Evolutionary conservation across 23 tunicate genomes (phyloP), one percentile per base, ranked within the genome.

Genomic region (Aplidium turbinatum): DNA sequence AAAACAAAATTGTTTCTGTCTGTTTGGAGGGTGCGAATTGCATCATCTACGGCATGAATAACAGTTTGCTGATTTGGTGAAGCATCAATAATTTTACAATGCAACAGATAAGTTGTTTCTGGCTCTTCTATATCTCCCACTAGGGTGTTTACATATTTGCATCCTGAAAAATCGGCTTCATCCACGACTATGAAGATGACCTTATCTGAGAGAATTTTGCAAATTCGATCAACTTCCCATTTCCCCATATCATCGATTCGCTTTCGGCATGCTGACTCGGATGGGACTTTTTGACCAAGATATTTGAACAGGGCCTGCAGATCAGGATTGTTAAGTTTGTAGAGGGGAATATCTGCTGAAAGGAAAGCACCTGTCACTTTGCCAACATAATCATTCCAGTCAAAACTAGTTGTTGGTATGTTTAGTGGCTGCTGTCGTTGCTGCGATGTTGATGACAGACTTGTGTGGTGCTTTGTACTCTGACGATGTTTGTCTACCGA

Each of bases 111-210:
- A 35, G 52, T 66, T 66, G 72, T 66, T 66, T 66, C 52, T 66
- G 72, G 72, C 72, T 38, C 21, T 35, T 66, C 72, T 66, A 66
- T 66, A 66, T 66, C 72, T 66, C 72, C 72, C 51, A 66, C 72
- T 38, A 66, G 72, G 51, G 72, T 66, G 72, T 66, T 66, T 66
- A 66, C 4, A 66, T 66, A 66, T 66, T 66, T 66, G 72, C 29
- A 36, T 33, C 72, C 72, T 66, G 72, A 66, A 66, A 66, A 13
- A 66, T 66, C 72, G 38, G 72, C 51, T 66, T 66, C 72, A 36
- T 66, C 72, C 36, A 66, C 38, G 50, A 66, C 72, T 51, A 66
- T 35, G 72, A 66, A 66, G 38, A 66, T 66, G 51, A 66, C 27
- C 72, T 66, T 35, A 66, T 66, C 20, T 66, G 52, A 66, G 27